These are phyloP conservation scores for Dicaeum eximium DNA, from an alignment of 2,113 vertebrate species.

Conservation along the genomic window DNA sequence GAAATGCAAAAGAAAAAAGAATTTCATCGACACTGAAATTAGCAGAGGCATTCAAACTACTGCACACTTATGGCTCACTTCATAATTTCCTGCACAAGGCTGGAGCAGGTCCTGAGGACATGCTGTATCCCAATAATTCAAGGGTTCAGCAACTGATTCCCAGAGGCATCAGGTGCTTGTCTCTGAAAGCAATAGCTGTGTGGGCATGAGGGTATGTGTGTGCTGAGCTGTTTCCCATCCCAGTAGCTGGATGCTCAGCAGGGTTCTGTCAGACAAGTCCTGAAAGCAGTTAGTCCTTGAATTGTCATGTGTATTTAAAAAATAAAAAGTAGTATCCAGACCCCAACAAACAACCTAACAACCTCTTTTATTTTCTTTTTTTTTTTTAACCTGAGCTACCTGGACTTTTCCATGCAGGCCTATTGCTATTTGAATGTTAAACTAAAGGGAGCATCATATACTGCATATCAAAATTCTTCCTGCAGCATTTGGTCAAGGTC, in stretches of 20 bases:
- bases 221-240: neutral
- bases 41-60: neutral
- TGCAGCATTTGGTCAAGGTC: neutral
- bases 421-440: neutral
- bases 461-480: neutral
- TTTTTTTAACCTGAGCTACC: neutral
- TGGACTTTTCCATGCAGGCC: neutral
- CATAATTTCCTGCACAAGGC: neutral
- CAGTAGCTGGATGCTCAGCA: neutral
- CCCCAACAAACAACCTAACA: neutral
- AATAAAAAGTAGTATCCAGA: neutral
- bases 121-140: slow-evolving; percentile 5
- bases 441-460: neutral
- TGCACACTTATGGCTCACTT: neutral
- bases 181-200: neutral
- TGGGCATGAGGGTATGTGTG: neutral
- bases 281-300: neutral
- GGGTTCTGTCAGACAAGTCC: neutral
- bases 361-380: neutral
- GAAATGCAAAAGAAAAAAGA: neutral
- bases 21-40: neutral
- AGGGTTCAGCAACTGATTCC: neutral
- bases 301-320: neutral
- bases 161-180: neutral
- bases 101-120: neutral